Evolutionary conservation across 2,797 vertebrate species (phyloP).

Genomic region (Sciurus carolinensis): DNA sequence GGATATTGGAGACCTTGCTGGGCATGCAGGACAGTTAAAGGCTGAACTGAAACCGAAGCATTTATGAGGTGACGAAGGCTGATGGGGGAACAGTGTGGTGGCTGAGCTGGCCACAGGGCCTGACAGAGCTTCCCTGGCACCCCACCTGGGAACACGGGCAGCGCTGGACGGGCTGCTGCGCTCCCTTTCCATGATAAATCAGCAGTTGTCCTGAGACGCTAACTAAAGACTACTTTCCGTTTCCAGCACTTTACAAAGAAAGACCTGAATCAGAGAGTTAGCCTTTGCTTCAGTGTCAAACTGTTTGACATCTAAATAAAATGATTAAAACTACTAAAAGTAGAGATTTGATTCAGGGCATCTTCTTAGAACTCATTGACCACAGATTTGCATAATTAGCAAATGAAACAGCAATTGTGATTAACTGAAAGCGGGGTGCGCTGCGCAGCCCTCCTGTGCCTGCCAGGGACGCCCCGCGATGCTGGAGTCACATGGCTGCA

Average conservation of each 20-base stretch:
- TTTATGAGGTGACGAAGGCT: constrained; percentile 52
- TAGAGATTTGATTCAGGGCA: not conserved
- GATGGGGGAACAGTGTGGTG: constrained; percentile 28
- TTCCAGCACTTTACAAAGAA: constrained; percentile 22
- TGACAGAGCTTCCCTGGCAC: not conserved
- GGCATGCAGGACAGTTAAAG: not conserved
- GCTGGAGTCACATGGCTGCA: not conserved
- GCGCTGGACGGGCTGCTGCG: not conserved
- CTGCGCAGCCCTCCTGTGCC: not conserved
- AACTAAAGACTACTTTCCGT: constrained; percentile 44
- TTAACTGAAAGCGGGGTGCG: not conserved
- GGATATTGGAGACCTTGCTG: not conserved
- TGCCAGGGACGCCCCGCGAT: fast-evolving
- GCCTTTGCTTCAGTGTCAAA: not conserved
- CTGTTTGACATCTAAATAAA: not conserved
- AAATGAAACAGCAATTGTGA: not conserved
- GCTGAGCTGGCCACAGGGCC: not conserved
- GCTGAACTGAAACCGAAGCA: constrained; percentile 40
- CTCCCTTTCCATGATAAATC: constrained; percentile 21
- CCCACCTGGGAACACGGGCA: not conserved
- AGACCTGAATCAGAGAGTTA: not conserved
- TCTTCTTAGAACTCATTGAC: not conserved
- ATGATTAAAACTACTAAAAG: not conserved
- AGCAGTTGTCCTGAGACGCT: not conserved
- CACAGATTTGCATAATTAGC: not conserved